Evolutionary conservation across 2,888 invertebrate genomes (phyloP).

Genomic region (Mantis religiosa): DNA sequence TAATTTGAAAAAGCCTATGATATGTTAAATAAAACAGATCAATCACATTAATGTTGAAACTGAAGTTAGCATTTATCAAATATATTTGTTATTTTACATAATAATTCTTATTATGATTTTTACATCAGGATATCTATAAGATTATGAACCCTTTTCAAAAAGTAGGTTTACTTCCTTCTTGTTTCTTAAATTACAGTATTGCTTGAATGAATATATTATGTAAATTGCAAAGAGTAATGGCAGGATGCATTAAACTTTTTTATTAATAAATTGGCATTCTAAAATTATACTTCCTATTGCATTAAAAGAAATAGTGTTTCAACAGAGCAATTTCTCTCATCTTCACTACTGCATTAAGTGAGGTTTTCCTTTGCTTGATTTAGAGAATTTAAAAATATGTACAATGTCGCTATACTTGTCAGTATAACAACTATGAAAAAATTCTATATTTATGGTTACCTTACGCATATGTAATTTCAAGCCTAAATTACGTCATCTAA

Average conservation of each 20-base stretch:
- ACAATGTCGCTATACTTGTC: not conserved
- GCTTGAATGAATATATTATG: not conserved
- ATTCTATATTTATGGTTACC: not conserved
- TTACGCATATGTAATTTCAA: not conserved
- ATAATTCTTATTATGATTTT: not conserved
- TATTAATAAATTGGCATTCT: not conserved
- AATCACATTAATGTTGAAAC: not conserved
- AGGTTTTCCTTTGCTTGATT: not conserved
- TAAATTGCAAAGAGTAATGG: not conserved
- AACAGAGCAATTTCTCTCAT: not conserved
- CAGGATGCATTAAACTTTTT: not conserved
- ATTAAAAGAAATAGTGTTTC: not conserved
- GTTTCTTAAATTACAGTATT: not conserved
- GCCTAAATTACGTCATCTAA: not conserved
- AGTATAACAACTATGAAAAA: slow-evolving; percentile 13
- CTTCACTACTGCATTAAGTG: not conserved
- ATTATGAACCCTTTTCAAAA: not conserved
- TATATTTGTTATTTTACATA: not conserved
- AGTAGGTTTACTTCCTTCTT: not conserved
- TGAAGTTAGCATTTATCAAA: not conserved
- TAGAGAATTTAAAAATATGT: slow-evolving; percentile 14
- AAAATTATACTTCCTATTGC: not conserved
- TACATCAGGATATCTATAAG: not conserved
- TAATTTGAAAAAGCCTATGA: not conserved
- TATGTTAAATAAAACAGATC: slow-evolving; percentile 6